A percentile compares a stretch with the other conserved stretches of the same genome.
phyloP scores from a whole-genome alignment of 2,797 vertebrate genomes.

The Neoniphon sammara region DNA sequence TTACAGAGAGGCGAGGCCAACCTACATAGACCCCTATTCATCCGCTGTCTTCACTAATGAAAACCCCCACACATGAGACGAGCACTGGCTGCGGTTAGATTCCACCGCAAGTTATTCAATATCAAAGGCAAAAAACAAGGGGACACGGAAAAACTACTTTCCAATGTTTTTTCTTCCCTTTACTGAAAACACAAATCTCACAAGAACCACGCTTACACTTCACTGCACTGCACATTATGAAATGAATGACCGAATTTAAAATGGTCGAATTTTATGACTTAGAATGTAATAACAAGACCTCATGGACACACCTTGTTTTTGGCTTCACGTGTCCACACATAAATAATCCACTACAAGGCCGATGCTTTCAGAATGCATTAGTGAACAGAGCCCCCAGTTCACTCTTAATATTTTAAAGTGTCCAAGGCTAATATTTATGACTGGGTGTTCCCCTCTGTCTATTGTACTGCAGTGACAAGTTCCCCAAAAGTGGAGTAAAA shows the following conservation, averaged over 20 bases:
- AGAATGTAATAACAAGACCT: conserved; percentile 79
- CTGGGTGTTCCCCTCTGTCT: conserved; percentile 83
- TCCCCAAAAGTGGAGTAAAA: conserved; percentile 74
- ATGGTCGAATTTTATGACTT: conserved; percentile 78
- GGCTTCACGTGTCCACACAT: conserved; percentile 75
- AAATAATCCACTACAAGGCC: conserved; percentile 81
- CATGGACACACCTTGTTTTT: conserved; percentile 84
- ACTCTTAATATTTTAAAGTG: conserved; percentile 80
- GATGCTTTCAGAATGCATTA: conserved; percentile 80
- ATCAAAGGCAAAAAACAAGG: conserved; percentile 77
- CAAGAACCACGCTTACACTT: conserved; percentile 66
- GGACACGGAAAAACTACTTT: conserved; percentile 79
- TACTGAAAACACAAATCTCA: conserved; percentile 73
- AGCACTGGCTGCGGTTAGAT: conserved; percentile 68
- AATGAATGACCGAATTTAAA: conserved; percentile 80
- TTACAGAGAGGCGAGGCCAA: conserved; percentile 73
- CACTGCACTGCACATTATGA: conserved; percentile 62
- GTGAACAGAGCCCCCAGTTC: conserved; percentile 76
- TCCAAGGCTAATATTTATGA: conserved; percentile 80
- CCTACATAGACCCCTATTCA: conserved; percentile 83
- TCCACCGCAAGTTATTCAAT: conserved; percentile 74
- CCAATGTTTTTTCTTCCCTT: conserved; percentile 81
- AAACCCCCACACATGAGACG: conserved; percentile 79
- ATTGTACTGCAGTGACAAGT: conserved; percentile 80
- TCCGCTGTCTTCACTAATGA: conserved; percentile 80